phyloP scores from a whole-genome alignment of 2,113 vertebrate genomes.

The Crotalus tigris region DNA sequence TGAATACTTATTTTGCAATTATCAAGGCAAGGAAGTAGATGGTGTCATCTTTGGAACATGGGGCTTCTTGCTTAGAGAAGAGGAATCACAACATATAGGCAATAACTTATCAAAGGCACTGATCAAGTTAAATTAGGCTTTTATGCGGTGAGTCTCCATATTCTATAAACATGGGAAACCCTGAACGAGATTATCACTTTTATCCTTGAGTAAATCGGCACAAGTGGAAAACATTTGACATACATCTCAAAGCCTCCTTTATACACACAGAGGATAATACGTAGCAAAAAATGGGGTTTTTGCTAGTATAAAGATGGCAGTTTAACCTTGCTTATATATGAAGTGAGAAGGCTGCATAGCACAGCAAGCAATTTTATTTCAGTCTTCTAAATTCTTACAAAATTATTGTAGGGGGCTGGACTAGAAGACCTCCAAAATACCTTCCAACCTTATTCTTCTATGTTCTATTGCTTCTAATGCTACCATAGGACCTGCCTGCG shows the following conservation, averaged over 20 bases:
- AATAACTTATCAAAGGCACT: background rate
- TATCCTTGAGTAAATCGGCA: background rate
- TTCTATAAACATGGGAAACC: background rate
- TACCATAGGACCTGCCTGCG: background rate
- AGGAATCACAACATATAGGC: background rate
- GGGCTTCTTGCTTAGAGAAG: background rate
- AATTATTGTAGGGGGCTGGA: background rate
- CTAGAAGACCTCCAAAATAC: background rate
- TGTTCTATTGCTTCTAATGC: background rate
- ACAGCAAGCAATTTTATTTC: background rate
- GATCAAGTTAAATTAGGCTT: background rate
- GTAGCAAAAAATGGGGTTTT: background rate
- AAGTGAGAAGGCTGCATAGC: background rate
- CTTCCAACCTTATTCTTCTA: background rate
- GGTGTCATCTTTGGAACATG: background rate
- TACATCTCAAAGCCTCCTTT: background rate
- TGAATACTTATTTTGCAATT: background rate
- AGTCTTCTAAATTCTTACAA: background rate
- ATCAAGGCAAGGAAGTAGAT: background rate
- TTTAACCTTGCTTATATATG: background rate
- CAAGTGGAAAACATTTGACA: background rate
- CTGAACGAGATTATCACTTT: background rate
- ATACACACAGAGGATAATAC: background rate
- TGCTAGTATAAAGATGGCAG: background rate
- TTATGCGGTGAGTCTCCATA: background rate